Conservation (phyloP, 2,888 invertebrate genomes). For the Macrosiphum euphorbiae region DNA sequence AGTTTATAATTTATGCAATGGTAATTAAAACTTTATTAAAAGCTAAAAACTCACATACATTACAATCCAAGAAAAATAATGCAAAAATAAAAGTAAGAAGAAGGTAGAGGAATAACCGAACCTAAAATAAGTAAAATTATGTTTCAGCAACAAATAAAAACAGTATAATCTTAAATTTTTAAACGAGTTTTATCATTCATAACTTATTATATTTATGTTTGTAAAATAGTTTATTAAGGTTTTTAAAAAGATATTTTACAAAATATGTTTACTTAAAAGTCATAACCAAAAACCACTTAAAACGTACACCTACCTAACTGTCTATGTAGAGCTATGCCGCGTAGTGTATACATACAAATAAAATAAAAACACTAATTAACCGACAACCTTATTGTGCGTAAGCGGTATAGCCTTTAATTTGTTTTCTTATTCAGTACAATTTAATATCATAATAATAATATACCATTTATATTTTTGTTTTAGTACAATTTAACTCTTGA, state of each 20-base stretch:
- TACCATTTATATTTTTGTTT: not conserved
- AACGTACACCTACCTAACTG: not conserved
- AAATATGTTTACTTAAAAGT: not conserved
- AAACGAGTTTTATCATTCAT: not conserved
- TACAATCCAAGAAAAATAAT: conserved; percentile 1
- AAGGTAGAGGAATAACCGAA: not conserved
- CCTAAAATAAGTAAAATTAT: not conserved
- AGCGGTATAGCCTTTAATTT: not conserved
- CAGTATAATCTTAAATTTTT: not conserved
- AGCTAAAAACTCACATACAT: conserved; percentile 33
- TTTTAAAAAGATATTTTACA: not conserved
- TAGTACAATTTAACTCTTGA: not conserved
- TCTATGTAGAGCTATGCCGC: not conserved
- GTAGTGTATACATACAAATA: not conserved
- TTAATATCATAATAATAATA: not conserved
- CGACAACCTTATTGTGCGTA: not conserved
- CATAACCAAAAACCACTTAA: not conserved
- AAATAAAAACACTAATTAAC: not conserved
- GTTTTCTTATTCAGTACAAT: not conserved
- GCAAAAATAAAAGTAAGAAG: not conserved
- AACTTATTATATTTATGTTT: not conserved
- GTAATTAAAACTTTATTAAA: conserved; percentile 54
- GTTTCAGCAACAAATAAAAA: not conserved
- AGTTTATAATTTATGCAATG: conserved; percentile 56
- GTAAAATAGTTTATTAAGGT: not conserved